Conservation (phyloP, 2,888 invertebrate genomes). For the Sphecodes monilicornis region DNA sequence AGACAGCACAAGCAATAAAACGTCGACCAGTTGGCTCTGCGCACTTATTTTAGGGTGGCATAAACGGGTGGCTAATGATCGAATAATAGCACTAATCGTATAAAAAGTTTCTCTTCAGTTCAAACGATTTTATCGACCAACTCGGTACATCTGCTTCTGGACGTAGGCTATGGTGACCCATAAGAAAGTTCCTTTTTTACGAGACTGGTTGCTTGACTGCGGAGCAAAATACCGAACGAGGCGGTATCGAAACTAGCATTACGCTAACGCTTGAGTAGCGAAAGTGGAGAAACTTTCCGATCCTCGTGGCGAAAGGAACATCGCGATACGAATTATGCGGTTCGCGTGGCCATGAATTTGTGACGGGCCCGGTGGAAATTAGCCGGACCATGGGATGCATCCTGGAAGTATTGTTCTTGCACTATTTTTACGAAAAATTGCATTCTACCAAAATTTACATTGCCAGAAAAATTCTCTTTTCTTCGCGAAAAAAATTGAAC, state of each 20-base stretch:
- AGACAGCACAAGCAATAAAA: background rate
- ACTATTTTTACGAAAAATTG: background rate
- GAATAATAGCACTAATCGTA: background rate
- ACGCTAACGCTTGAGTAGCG: background rate
- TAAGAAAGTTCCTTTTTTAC: slow-evolving; percentile 2
- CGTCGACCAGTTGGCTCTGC: background rate
- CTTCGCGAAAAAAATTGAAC: no score
- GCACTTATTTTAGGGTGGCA: background rate
- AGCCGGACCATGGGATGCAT: background rate
- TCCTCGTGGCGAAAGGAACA: slow-evolving; percentile 13
- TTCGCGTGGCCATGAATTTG: background rate
- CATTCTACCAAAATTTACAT: no score
- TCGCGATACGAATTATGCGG: slow-evolving; percentile 1
- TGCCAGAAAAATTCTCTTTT: no score
- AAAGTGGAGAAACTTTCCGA: slow-evolving; percentile 31
- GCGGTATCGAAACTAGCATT: background rate
- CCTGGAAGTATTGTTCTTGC: background rate
- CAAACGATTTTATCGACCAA: slow-evolving; percentile 22
- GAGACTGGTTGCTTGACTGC: background rate
- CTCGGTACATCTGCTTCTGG: background rate
- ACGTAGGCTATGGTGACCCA: background rate
- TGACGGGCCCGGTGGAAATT: background rate
- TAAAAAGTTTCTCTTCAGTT: background rate
- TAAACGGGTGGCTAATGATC: no score
- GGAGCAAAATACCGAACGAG: background rate